Evolutionary conservation across 2,113 vertebrate species (phyloP).

Genomic region (Rynchops niger): DNA sequence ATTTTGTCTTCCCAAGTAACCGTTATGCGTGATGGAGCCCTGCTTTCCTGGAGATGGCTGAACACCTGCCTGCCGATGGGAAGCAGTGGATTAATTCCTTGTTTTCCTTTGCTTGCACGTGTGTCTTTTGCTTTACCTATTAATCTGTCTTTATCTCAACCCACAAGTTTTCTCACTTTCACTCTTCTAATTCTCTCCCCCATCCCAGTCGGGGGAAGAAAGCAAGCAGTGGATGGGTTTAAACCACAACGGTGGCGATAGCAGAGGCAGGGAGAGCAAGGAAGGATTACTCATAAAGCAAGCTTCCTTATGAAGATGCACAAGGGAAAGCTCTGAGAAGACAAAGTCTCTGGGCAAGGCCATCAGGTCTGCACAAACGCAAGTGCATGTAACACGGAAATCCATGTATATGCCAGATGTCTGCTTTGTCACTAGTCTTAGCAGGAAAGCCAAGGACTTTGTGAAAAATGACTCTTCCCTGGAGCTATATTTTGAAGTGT

Average conservation of each 20-base stretch:
- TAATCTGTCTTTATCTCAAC: not conserved
- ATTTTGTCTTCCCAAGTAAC: not conserved
- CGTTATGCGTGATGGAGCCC: not conserved
- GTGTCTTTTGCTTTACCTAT: not conserved
- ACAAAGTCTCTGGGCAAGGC: not conserved
- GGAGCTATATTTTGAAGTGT: not conserved
- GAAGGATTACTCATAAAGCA: not conserved
- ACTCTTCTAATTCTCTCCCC: not conserved
- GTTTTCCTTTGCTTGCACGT: not conserved
- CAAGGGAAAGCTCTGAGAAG: not conserved
- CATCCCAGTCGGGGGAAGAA: not conserved
- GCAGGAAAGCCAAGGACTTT: not conserved
- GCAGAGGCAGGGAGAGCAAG: not conserved
- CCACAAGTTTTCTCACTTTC: not conserved
- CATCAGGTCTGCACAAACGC: not conserved
- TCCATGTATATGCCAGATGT: not conserved
- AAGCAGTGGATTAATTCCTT: not conserved
- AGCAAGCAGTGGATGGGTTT: not conserved
- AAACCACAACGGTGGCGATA: not conserved
- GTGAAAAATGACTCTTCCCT: not conserved
- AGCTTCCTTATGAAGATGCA: not conserved
- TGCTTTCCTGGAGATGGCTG: not conserved
- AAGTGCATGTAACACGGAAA: not conserved
- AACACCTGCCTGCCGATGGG: not conserved
- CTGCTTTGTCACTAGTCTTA: not conserved